Base-by-base conservation (phyloP, 1,140 invertebrate genomes). In the Kradibia gibbosae region DNA sequence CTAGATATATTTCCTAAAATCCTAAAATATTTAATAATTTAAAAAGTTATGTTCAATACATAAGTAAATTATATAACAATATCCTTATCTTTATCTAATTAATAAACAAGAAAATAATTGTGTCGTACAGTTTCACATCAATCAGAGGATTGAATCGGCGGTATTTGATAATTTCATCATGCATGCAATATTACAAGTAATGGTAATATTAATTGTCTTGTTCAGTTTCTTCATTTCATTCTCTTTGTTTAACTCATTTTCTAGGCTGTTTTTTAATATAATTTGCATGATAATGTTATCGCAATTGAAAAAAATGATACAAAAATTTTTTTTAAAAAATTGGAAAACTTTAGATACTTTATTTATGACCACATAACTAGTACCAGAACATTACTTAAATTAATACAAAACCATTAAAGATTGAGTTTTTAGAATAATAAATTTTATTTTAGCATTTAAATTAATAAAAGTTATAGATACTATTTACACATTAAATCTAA, bases 91-190 rank as follows among this genome's bases (percentile, higher is more conserved):
- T 67, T 39, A n/a, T 39, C 5, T 15, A 2, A 60, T 15, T 62
- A 36, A 76, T 76, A 50, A 81, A 81, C 77, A 81, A 76, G 48
- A 73, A 53, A 13, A 34, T 34, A 81, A 36, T 8, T 36, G 28
- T 72, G 65, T 36, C 74, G 74, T 62, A 45, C 28, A 78, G 39
- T 82, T 82, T 78, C 62, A 20, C 15, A 81, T 77, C 74, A 76
- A 81, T 77, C 75, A 65, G 50, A 72, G 50, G 65, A 28, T 34
- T 31, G 42, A 28, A n/a, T 57, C 60, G 22, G 50, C 31, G 74
- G 22, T 48, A 42, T n/a, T n/a, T n/a, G 11, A 25, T 79, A 82
- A 82, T 79, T 71, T 79, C 71, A 79, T 79, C 75, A 71, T 76
- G 42, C 67, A 73, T 73, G 36, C 8, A 39, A 74, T 73, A 60